Evolutionary conservation across 2,113 vertebrate genomes (phyloP).

Genomic region (Semicossyphus pulcher): DNA sequence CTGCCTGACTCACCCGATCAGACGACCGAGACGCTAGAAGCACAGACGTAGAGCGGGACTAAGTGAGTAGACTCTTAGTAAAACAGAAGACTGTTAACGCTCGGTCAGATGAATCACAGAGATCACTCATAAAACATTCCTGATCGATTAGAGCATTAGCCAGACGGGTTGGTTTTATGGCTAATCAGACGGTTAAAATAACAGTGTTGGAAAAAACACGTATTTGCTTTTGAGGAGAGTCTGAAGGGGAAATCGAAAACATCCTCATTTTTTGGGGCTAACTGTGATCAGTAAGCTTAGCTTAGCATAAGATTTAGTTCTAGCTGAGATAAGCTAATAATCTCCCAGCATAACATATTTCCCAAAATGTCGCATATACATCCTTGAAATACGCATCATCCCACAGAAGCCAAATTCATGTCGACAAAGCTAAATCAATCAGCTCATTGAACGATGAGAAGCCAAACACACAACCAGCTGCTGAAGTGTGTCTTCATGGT

Average conservation of each 20-base stretch:
- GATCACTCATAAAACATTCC: constrained; percentile 42
- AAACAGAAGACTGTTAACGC: constrained; percentile 16
- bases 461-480: constrained; percentile 49
- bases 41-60: constrained; percentile 30
- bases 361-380: background rate
- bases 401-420: constrained; percentile 8
- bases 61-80: constrained; percentile 18
- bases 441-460: constrained; percentile 41
- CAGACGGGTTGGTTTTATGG: constrained; percentile 16
- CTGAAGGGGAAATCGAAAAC: background rate
- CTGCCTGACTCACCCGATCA: constrained; percentile 60
- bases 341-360: too few relatives aligned
- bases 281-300: constrained; percentile 1
- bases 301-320: constrained; percentile 5
- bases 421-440: constrained; percentile 11
- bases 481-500: constrained; percentile 22
- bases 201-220: constrained; percentile 1
- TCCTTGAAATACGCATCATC: background rate
- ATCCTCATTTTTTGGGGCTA: background rate
- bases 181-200: constrained; percentile 3
- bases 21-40: constrained; percentile 40
- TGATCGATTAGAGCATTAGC: constrained; percentile 35
- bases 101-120: constrained; percentile 53
- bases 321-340: too few relatives aligned
- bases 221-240: background rate